Percentiles rank a stretch among this genome's conserved stretches.
These are phyloP conservation scores for Stichopus horrens DNA, from an alignment of 53 echinoderm and acorn worm genomes.

Conservation along the genomic window DNA sequence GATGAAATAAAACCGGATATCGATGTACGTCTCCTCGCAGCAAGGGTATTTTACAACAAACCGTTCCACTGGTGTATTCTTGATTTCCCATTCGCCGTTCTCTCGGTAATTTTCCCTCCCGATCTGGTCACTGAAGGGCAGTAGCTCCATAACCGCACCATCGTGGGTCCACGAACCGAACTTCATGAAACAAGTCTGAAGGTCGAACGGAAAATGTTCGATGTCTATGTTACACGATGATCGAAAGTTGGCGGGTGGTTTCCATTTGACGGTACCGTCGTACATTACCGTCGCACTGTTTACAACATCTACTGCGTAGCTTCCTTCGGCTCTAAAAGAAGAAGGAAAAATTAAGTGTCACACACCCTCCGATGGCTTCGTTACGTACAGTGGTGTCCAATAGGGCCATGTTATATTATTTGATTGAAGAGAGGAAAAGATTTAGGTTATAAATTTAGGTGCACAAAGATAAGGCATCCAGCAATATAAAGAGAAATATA, in stretches of 20 bases:
- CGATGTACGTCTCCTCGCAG: slow-evolving; percentile 77
- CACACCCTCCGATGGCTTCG: no score
- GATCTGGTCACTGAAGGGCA: slow-evolving; percentile 61
- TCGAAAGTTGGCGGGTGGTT: slow-evolving; percentile 81
- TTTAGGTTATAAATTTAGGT: no score
- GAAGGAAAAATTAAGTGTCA: no score
- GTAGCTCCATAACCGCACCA: slow-evolving; percentile 73
- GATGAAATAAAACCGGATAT: slow-evolving; percentile 72
- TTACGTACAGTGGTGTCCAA: no score
- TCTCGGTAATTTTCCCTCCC: slow-evolving; percentile 81
- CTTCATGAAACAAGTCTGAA: slow-evolving; percentile 90
- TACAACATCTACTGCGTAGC: slow-evolving; percentile 63
- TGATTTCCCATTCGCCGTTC: slow-evolving; percentile 97
- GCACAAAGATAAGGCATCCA: no score
- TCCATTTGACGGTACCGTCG: slow-evolving; percentile 87
- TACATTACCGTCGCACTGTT: slow-evolving; percentile 77
- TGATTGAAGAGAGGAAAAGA: no score
- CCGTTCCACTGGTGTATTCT: slow-evolving; percentile 69
- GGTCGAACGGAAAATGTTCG: slow-evolving; percentile 92
- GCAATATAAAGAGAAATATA: no score
- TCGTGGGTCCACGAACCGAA: slow-evolving; percentile 94
- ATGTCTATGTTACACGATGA: slow-evolving; percentile 90
- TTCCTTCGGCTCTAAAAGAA: slow-evolving; percentile 73
- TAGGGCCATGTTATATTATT: no score
- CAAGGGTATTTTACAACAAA: slow-evolving; percentile 78